Percentiles rank a stretch among this genome's conserved stretches.
phyloP scores from a whole-genome alignment of 2,888 invertebrate genomes.

The Pterostichus madidus region DNA sequence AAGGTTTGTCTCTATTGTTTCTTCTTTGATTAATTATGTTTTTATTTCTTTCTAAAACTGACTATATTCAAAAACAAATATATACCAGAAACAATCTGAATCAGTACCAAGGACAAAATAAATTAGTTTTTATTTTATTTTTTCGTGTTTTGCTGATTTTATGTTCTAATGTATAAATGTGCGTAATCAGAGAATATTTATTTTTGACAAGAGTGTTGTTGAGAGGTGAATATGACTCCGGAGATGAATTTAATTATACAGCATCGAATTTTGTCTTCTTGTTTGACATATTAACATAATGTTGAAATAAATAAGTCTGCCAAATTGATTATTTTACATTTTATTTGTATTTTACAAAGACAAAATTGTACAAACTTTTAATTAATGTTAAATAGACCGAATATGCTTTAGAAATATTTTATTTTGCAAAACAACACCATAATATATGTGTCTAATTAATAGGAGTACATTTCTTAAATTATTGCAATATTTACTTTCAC shows the following conservation, averaged over 20 bases:
- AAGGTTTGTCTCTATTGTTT: too few species aligned
- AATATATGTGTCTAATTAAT: neutral
- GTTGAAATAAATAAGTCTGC: neutral
- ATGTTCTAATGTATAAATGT: neutral
- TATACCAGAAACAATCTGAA: too few species aligned
- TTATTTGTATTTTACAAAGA: too few species aligned
- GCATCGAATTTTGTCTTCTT: neutral
- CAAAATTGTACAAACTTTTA: too few species aligned
- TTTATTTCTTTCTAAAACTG: too few species aligned
- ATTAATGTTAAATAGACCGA: too few species aligned
- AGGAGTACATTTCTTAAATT: neutral
- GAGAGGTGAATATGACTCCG: slow-evolving; percentile 7
- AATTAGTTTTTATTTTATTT: too few species aligned
- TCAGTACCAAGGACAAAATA: too few species aligned
- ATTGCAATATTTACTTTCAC: slow-evolving; percentile 25
- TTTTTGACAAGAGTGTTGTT: neutral
- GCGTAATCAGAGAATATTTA: neutral
- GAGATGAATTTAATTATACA: slow-evolving; percentile 30
- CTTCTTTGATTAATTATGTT: too few species aligned
- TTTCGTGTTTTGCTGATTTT: too few species aligned
- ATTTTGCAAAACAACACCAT: neutral
- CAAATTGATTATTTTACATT: too few species aligned
- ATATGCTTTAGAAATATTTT: neutral
- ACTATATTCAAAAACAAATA: too few species aligned
- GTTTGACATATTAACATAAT: slow-evolving; percentile 1